These are phyloP conservation scores for Conops quadrifasciatus DNA, from an alignment of 2,888 invertebrate species.

Conservation along the genomic window DNA sequence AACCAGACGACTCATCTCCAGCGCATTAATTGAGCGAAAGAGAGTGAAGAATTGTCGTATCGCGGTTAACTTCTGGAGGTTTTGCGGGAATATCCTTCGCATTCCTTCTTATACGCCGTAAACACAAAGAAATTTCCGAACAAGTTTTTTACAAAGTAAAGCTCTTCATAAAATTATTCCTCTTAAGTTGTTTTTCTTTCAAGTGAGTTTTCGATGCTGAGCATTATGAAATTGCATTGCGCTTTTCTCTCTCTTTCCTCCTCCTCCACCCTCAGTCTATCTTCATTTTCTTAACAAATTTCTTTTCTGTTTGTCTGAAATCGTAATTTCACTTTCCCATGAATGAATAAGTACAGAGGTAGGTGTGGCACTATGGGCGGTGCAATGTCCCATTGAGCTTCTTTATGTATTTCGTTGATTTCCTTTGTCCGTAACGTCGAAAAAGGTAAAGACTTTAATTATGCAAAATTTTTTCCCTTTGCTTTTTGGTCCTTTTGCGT, in stretches of 20 bases:
- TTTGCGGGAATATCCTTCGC: too few relatives aligned
- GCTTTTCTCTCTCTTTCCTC: neutral
- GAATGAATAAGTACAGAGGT: conserved; percentile 20
- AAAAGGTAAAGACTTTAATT: conserved; percentile 26
- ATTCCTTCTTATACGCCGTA: too few relatives aligned
- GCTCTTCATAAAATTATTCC: too few relatives aligned
- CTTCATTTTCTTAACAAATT: conserved; percentile 20
- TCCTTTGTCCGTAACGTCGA: conserved; percentile 14
- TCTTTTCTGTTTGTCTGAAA: conserved; percentile 19
- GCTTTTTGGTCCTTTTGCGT: neutral
- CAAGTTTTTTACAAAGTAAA: too few relatives aligned
- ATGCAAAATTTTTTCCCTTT: conserved; percentile 20
- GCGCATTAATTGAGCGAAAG: too few relatives aligned
- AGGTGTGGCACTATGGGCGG: conserved; percentile 14
- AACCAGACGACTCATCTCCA: too few relatives aligned
- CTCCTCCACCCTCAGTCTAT: conserved; percentile 5
- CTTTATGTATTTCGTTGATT: conserved; percentile 19
- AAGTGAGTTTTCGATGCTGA: too few relatives aligned
- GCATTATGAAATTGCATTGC: neutral
- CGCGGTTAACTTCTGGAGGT: too few relatives aligned
- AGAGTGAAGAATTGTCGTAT: too few relatives aligned
- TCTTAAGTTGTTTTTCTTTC: too few relatives aligned
- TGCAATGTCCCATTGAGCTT: neutral
- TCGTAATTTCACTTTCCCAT: conserved; percentile 25
- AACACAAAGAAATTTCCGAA: too few relatives aligned